Percentiles rank a stretch among this genome's conserved stretches.
phyloP scores from a whole-genome alignment of 2,113 vertebrate species.

The Galeopterus variegatus region DNA sequence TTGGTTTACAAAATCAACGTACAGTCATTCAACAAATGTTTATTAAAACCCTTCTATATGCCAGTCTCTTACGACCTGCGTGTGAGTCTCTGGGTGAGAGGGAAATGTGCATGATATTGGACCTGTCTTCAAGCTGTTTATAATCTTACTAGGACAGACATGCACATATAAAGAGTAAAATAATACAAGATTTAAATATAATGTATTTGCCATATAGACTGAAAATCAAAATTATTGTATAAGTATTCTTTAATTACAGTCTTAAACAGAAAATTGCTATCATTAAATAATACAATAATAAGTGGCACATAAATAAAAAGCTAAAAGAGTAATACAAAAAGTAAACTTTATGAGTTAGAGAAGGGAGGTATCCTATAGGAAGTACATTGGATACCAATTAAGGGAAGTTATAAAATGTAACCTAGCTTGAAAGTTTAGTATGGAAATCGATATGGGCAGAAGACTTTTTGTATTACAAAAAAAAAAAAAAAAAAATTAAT shows the following conservation, averaged over 20 bases:
- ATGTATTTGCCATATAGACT: background rate
- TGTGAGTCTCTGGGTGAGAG: background rate
- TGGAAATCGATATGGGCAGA: background rate
- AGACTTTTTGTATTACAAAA: background rate
- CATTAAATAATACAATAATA: background rate
- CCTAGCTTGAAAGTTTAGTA: background rate
- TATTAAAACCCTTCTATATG: constrained; percentile 49
- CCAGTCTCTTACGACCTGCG: background rate
- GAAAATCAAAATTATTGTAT: background rate
- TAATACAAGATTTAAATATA: constrained; percentile 44
- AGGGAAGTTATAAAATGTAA: background rate
- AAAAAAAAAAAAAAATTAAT: background rate
- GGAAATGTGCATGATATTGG: background rate
- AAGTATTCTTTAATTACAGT: background rate
- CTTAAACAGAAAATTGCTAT: background rate
- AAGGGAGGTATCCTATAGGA: background rate
- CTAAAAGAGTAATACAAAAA: constrained; percentile 40
- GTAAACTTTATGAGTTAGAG: constrained; percentile 19
- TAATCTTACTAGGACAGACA: constrained; percentile 47
- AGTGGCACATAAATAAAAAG: constrained; percentile 43
- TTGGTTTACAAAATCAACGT: constrained; percentile 63
- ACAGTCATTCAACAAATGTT: constrained; percentile 37
- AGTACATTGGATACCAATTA: background rate
- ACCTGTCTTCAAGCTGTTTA: constrained; percentile 23
- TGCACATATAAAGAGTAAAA: constrained; percentile 42